phyloP scores from a whole-genome alignment of 2,797 vertebrate genomes.

The Sciurus carolinensis region DNA sequence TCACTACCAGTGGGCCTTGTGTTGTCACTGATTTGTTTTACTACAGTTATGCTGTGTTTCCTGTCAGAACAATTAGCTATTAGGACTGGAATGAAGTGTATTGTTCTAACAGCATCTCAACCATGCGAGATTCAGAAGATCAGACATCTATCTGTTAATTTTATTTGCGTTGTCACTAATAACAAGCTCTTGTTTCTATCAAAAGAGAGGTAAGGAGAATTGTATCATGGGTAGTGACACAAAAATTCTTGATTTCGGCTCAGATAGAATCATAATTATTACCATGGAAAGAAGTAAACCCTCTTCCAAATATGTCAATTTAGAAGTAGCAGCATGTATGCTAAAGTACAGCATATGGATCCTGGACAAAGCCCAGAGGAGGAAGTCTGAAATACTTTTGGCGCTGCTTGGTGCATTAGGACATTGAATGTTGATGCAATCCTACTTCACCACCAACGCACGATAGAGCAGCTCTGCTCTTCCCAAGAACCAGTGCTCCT shows the following conservation, averaged over 20 bases:
- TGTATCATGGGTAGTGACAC: not conserved
- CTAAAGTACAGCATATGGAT: not conserved
- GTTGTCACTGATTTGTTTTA: not conserved
- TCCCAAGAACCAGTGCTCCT: not conserved
- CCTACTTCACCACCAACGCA: not conserved
- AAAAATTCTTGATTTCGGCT: not conserved
- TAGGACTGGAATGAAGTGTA: not conserved
- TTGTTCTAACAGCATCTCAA: not conserved
- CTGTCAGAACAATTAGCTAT: not conserved
- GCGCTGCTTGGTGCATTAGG: rapidly evolving
- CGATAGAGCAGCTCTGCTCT: not conserved
- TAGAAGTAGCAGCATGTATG: not conserved
- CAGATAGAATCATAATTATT: not conserved
- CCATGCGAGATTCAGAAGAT: not conserved
- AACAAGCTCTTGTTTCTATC: not conserved
- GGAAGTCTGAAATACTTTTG: not conserved
- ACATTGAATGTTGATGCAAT: not conserved
- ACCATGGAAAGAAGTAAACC: not conserved
- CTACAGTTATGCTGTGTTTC: not conserved
- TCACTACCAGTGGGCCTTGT: not conserved
- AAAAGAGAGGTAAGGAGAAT: not conserved
- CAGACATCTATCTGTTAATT: not conserved
- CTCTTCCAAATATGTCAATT: not conserved
- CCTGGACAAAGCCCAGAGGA: not conserved
- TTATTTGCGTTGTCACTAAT: not conserved